phyloP scores from a whole-genome alignment of 2,797 vertebrate species.

The Oreochromis grahami region DNA sequence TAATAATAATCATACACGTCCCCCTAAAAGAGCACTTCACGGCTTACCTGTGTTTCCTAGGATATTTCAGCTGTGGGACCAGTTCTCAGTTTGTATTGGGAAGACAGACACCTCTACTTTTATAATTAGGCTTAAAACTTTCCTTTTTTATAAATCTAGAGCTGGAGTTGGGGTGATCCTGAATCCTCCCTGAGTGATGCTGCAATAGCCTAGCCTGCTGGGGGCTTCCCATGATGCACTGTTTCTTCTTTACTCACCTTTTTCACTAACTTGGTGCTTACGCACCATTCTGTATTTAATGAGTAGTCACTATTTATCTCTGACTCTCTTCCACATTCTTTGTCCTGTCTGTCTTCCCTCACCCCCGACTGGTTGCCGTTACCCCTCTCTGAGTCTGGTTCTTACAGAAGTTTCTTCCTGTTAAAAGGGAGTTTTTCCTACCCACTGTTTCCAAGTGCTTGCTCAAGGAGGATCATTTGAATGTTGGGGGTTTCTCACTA shows the following conservation, averaged over 20 bases:
- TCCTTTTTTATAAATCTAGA: neutral
- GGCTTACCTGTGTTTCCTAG: neutral
- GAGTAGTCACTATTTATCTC: neutral
- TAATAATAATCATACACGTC: neutral
- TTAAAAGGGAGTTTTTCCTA: neutral
- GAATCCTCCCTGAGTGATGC: neutral
- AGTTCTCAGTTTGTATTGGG: neutral
- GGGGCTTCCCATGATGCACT: neutral
- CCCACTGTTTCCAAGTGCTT: neutral
- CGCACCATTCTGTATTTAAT: neutral
- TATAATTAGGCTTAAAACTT: neutral
- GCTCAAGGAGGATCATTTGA: neutral
- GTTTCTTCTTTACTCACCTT: neutral
- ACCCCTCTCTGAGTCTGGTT: neutral
- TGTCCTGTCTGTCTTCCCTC: neutral
- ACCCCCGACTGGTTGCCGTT: neutral
- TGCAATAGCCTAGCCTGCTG: neutral
- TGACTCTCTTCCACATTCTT: neutral
- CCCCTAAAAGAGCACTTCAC: neutral
- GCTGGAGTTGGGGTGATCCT: neutral
- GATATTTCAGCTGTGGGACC: neutral
- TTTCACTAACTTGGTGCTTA: neutral
- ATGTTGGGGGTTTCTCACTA: neutral
- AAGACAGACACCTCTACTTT: neutral
- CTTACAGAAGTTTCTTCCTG: neutral